These are phyloP conservation scores for Picus viridis DNA, from an alignment of 2,797 vertebrate genomes.

Conservation along the genomic window DNA sequence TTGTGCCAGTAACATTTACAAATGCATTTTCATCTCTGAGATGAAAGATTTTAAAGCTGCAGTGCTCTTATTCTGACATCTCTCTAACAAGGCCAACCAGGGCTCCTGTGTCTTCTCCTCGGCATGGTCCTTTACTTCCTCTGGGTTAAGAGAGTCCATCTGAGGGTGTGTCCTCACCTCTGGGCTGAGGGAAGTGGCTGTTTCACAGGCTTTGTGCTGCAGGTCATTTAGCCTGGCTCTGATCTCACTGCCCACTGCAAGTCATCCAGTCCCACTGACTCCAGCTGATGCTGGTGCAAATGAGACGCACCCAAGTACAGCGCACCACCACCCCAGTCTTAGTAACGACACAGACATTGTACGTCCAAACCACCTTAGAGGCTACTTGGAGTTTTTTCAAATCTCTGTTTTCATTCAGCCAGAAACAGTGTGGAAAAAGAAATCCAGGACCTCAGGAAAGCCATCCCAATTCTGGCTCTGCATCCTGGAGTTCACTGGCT, in stretches of 20 bases:
- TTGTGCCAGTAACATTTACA: conserved; percentile 52
- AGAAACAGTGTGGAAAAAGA: neutral
- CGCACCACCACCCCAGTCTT: neutral
- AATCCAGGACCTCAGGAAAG: neutral
- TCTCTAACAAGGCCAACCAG: neutral
- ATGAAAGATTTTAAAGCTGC: neutral
- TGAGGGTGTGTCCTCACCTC: neutral
- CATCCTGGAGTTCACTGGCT: neutral
- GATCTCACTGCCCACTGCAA: neutral
- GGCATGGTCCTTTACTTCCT: neutral
- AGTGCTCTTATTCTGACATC: neutral
- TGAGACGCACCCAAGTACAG: neutral
- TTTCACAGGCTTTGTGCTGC: neutral
- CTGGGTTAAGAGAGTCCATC: neutral
- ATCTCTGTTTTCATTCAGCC: neutral
- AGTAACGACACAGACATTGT: neutral
- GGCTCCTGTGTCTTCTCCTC: accelerated
- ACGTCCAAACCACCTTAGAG: neutral
- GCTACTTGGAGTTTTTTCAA: neutral
- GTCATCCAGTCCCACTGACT: neutral
- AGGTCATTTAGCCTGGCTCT: neutral
- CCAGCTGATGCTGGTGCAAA: neutral
- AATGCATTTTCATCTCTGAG: neutral
- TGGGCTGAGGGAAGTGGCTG: neutral
- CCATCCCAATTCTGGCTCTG: neutral